A percentile compares a stretch with the other conserved stretches of the same genome.
Conservation (phyloP, 2,113 vertebrate genomes). For the Lathamus discolor region DNA sequence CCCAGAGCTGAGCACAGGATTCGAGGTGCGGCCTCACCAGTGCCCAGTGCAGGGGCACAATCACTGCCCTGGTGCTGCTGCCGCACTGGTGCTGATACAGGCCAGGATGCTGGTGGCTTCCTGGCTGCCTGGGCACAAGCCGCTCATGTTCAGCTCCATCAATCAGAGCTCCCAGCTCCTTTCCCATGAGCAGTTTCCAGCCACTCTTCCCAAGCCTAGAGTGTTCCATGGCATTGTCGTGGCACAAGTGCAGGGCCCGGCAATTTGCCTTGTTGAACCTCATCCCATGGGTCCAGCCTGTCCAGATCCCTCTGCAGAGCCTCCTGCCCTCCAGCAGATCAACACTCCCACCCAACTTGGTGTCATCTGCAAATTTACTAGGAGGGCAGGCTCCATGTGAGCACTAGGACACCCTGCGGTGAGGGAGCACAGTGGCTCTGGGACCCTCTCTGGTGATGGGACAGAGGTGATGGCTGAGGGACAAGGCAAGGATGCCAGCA, state of each 20-base stretch:
- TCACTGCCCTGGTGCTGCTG: too few relatives aligned
- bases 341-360: neutral
- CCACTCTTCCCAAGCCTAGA: neutral
- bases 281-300: neutral
- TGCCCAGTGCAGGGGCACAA: too few relatives aligned
- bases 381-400: neutral
- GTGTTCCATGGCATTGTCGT: too few relatives aligned
- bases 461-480: rapidly evolving
- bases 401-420: rapidly evolving
- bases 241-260: neutral
- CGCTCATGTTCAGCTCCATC: neutral
- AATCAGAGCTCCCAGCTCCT: neutral
- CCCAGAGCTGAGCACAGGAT: too few relatives aligned
- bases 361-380: neutral
- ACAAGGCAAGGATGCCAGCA: neutral
- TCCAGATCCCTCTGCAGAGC: neutral
- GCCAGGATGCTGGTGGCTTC: too few relatives aligned
- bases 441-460: neutral
- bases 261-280: neutral
- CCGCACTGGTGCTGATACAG: too few relatives aligned
- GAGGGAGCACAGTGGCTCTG: neutral
- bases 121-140: too few relatives aligned
- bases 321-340: neutral
- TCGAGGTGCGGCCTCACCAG: too few relatives aligned
- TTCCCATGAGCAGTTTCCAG: neutral